phyloP scores from a whole-genome alignment of 2,888 invertebrate genomes.

The Tridacna crocea region DNA sequence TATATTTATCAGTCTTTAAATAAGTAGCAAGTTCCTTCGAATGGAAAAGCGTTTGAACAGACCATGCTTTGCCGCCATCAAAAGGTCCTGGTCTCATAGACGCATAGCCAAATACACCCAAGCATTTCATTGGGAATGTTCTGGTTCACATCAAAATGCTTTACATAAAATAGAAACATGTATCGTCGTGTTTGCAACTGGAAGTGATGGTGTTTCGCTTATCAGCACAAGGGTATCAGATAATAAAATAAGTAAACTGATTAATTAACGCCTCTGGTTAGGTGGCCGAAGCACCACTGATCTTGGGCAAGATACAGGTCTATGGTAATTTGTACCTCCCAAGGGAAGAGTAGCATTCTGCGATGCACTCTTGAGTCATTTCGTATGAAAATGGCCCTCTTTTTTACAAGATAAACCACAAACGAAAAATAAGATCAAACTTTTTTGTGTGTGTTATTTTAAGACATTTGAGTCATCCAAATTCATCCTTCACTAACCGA shows the following conservation, averaged over 20 bases:
- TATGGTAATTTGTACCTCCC: conserved; percentile 8
- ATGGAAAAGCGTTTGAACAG: too few relatives aligned
- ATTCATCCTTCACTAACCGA: too few relatives aligned
- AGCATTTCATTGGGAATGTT: conserved; percentile 5
- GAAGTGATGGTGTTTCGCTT: conserved; percentile 13
- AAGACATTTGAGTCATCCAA: too few relatives aligned
- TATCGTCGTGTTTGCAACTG: conserved; percentile 1
- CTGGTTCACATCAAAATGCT: conserved; percentile 4
- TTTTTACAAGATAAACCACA: too few relatives aligned
- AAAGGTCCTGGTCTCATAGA: not conserved
- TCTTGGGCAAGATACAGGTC: conserved; percentile 9
- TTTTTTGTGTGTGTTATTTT: too few relatives aligned
- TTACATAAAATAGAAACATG: not conserved
- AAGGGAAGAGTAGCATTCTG: not conserved
- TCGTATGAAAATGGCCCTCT: too few relatives aligned
- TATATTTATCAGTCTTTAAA: too few relatives aligned
- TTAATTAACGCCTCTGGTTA: conserved; percentile 46
- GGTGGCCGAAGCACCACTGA: conserved; percentile 8
- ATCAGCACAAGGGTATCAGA: conserved; percentile 32
- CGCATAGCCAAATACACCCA: not conserved
- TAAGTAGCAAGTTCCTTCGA: too few relatives aligned
- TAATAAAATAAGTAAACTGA: conserved; percentile 46
- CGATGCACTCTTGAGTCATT: not conserved
- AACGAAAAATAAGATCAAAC: too few relatives aligned
- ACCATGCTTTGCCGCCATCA: not conserved